Base-by-base conservation (phyloP, 2,797 vertebrate genomes). In the Decapterus maruadsi region DNA sequence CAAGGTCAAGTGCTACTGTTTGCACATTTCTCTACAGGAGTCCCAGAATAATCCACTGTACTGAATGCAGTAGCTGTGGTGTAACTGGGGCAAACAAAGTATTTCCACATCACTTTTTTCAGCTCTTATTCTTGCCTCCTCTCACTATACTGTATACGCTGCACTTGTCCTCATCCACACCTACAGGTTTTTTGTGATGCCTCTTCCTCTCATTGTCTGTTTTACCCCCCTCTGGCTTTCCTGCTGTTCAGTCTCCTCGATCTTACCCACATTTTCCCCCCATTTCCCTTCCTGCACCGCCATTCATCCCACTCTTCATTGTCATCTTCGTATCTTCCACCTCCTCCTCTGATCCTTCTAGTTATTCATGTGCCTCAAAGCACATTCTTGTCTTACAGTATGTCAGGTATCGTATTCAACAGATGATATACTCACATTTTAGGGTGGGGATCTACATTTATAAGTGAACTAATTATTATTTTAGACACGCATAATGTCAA, bases 1-100 rank as follows among this genome's bases (percentile, higher is more conserved):
- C 29, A 55, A 61, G 55, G 76, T 82, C 77, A 77, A 50, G 29
- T 31, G 29, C 59, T 9, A 26, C 42, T 11, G 29, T 70, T 68
- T 31, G 34, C 22, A 60, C 36, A 57, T 57, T 71, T 72, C 53
- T 67, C 57, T n/a, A 10, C 61, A 11, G 34, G 12, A 29, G 20
- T 70, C 22, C 48, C 11, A 60, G 34, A 67, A 56, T 43, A 8
- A 57, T 16, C 38, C 17, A 4, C 12, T 62, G 13, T n/a, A 31
- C 55, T 56, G 29, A 29, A 68, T 31, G 38, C 46, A 60, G 57
- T 61, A 5, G 45, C 17, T 66, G 36, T 68, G 2, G 9, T 31
- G 12, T 45, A 43, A 73, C n/a, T 46, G 11, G 13, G 8, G 54
- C 5, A 70, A 58, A 53, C 9, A 51, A 29, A 61, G 22, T 38